Base-by-base conservation (phyloP, 2,113 vertebrate species). In the Microtus pennsylvanicus region DNA sequence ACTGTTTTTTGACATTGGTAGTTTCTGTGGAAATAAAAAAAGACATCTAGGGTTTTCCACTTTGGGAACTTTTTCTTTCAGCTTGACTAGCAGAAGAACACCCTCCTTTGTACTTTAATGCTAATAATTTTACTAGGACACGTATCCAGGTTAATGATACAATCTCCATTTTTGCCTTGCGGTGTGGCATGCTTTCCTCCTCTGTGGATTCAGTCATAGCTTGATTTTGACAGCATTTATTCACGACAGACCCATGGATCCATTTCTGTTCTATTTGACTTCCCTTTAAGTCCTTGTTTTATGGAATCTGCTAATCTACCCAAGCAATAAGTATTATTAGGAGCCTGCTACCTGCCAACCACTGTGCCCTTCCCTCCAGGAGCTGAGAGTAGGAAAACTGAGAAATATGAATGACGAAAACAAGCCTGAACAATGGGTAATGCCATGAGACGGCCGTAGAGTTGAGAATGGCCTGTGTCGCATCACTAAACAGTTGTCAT, bases 201-300 rank as follows among this genome's bases (percentile, higher is more conserved):
- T 77, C 33, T 94, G 30, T 24, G 67, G 65, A 95, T 91, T 89
- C 58, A 87, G 38, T 63, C 65, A 22, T 89, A 86, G 83, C 70
- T 89, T 83, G 91, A 72, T 89, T 96, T 94, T 87, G 74, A 92
- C 55, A 90, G 86, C 42, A 83, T 91, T 75, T 75, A 80, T 78
- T 86, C 78, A 61, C 12, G 13, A 8, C 58, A 93, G 63, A 72
- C 52, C n/a, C 74, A 33, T 80, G 45, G 61, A 78, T 92, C 28
- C 9, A 75, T 81, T 69, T 91, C 47, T 75, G 17, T 47, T 80
- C 80, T 77, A 38, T 74, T 91, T 72, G 30, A 26, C 17, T 72
- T 87, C 12, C 45, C 14, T 86, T 75, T 63, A 61, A 63, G 50
- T 19, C 77, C 50, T 74, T 92, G 33, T 89, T 94, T 89, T 94